Evolutionary conservation across 2,797 vertebrate genomes (phyloP).

Genomic region (Oryzias sinensis): DNA sequence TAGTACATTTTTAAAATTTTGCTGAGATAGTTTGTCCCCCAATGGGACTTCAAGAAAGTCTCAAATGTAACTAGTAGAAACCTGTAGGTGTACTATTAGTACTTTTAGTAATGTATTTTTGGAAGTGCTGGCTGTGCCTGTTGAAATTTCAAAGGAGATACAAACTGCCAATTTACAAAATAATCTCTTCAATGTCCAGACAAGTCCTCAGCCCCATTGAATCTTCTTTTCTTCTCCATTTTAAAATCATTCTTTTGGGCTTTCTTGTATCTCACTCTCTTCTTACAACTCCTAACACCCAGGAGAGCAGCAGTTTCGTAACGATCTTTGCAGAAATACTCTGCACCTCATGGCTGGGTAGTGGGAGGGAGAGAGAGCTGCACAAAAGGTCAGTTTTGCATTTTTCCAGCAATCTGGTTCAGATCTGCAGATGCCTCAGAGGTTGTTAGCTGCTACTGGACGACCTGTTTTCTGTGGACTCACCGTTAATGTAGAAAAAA

Average conservation of each 20-base stretch:
- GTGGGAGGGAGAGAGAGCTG: constrained; percentile 26
- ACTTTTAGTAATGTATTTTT: background rate
- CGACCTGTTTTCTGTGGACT: constrained; percentile 57
- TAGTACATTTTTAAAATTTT: no score
- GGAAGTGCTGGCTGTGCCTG: constrained; percentile 11
- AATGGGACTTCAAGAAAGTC: no score
- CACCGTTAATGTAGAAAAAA: constrained; percentile 59
- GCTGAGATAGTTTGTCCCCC: no score
- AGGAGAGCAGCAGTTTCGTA: constrained; percentile 41
- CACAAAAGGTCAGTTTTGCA: constrained; percentile 53
- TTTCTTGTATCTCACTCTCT: constrained; percentile 8
- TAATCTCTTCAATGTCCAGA: background rate
- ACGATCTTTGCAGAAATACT: constrained; percentile 51
- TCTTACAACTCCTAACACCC: constrained; percentile 32
- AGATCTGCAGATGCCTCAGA: constrained; percentile 22
- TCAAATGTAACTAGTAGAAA: no score
- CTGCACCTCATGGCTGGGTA: constrained; percentile 34
- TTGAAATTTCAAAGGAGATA: background rate
- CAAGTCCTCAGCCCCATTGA: constrained; percentile 2
- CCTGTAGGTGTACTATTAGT: no score
- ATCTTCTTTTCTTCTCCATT: constrained; percentile 8
- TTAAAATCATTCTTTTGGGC: constrained; percentile 14
- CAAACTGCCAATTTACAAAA: constrained; percentile 1
- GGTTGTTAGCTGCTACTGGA: constrained; percentile 30
- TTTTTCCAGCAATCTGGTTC: constrained; percentile 21